phyloP scores from a whole-genome alignment of 2,888 invertebrate species.

The Drosophila barbarae region DNA sequence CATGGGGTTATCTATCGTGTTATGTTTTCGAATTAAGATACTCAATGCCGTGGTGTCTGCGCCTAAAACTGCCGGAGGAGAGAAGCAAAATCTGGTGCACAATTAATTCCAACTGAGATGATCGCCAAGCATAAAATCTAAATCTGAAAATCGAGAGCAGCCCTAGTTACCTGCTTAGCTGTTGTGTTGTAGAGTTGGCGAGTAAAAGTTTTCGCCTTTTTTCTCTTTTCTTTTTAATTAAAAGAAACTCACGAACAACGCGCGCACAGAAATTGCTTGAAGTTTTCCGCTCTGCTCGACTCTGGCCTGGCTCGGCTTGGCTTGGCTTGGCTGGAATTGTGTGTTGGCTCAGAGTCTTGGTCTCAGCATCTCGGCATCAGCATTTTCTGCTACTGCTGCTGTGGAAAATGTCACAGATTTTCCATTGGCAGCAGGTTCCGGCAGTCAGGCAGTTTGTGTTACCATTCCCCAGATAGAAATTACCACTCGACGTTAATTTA shows the following conservation, averaged over 20 bases:
- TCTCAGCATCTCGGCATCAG: conserved; percentile 17
- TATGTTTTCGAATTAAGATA: conserved; percentile 15
- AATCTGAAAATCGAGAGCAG: conserved; percentile 69
- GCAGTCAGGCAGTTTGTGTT: conserved; percentile 56
- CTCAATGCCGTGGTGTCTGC: background rate
- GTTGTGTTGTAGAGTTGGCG: conserved; percentile 52
- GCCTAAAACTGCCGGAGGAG: conserved; percentile 3
- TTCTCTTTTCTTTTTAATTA: conserved; percentile 56
- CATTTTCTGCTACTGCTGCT: conserved; percentile 13
- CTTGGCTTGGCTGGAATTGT: conserved; percentile 16
- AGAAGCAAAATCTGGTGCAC: conserved; percentile 30
- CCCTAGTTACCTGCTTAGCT: conserved; percentile 70
- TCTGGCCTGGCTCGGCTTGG: background rate
- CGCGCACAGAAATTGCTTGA: conserved; percentile 46
- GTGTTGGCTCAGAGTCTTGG: conserved; percentile 18
- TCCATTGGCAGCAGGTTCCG: conserved; percentile 46
- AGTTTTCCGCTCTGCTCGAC: conserved; percentile 46
- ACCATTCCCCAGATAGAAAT: conserved; percentile 71
- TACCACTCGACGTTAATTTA: conserved; percentile 66
- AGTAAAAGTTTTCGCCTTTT: conserved; percentile 53
- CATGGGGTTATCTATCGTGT: conserved; percentile 22
- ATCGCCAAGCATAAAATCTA: conserved; percentile 73
- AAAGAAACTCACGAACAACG: conserved; percentile 67
- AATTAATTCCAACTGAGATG: conserved; percentile 62
- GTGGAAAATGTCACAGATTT: conserved; percentile 50